phyloP scores from a whole-genome alignment of 2,888 invertebrate species.

The Aspidiotus destructor region DNA sequence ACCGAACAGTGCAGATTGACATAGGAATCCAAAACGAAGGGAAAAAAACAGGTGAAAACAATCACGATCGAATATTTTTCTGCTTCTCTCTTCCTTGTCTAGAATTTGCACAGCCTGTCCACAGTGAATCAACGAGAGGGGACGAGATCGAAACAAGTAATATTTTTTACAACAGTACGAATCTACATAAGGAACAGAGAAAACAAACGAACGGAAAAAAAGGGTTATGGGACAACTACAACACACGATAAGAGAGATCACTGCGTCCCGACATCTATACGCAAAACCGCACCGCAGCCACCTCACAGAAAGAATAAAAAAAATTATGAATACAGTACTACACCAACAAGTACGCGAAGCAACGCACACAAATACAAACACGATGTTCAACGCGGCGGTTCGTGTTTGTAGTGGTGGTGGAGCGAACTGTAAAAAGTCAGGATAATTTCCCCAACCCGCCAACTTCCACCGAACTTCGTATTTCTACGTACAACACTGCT shows the following conservation, averaged over 20 bases:
- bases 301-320: conserved; percentile 26
- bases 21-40: background rate
- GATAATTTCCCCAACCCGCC: conserved; percentile 25
- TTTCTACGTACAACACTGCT: conserved; percentile 3
- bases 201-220: conserved; percentile 6
- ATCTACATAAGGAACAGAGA: no score
- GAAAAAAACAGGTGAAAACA: background rate
- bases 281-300: conserved; percentile 24
- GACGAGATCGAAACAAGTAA: no score
- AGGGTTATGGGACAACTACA: conserved; percentile 7
- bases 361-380: background rate
- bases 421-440: conserved; percentile 26
- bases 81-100: no score
- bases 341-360: conserved; percentile 3
- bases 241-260: conserved; percentile 13
- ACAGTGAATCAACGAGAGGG: no score
- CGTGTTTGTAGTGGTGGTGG: conserved; percentile 10
- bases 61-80: background rate
- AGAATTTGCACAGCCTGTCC: no score
- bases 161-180: no score
- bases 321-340: background rate
- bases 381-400: conserved; percentile 8
- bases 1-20: background rate
- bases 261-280: conserved; percentile 17
- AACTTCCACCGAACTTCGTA: conserved; percentile 21